Evolutionary conservation across 2,797 vertebrate genomes (phyloP), one percentile per base, ranked within the genome.

Genomic region (Ficedula albicollis): DNA sequence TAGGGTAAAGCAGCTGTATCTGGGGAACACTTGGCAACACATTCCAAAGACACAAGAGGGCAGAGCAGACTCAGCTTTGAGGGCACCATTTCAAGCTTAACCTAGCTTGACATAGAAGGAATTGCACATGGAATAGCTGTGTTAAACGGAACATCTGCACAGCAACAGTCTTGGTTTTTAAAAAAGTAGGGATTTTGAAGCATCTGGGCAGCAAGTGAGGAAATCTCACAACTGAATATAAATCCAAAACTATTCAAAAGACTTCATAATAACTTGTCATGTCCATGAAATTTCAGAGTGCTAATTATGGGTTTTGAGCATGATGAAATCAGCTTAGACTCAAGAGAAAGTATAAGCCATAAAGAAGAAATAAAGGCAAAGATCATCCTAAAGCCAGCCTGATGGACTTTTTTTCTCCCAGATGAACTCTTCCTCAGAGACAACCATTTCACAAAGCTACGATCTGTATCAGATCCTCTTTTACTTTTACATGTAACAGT

Each of bases 11-110:
- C 39, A 39, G 43, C 62, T 81, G 13, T 46, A 49, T 76, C 48
- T 78, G 59, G 54, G 29, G n/a, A 78, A 14, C 44, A 62, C 59
- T 63, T 88, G 67, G 48, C 77, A 91, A 58, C 58, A 32, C 68
- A 54, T 82, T 90, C 34, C 62, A 56, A 86, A 88, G 89, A 96
- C 95, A 94, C 92, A 96, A 96, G 95, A 94, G 95, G 96, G 95
- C 95, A 96, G 91, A 91, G 67, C 41, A 94, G 67, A 54, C 59
- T 91, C 64, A 91, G 85, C 69, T 84, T 90, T 90, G 59, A 75
- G 38, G 73, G 34, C 49, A 86, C 0, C 4, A 78, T 81, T 89
- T 66, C 73, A 86, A 90, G 30, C 27, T 88, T 73, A 64, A 29
- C 6, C 27, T 20, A 41, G 36, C 15, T 59, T 75, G 74, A 86